Evolutionary conservation across 2,888 invertebrate genomes (phyloP).

Genomic region (Magallana nippona): DNA sequence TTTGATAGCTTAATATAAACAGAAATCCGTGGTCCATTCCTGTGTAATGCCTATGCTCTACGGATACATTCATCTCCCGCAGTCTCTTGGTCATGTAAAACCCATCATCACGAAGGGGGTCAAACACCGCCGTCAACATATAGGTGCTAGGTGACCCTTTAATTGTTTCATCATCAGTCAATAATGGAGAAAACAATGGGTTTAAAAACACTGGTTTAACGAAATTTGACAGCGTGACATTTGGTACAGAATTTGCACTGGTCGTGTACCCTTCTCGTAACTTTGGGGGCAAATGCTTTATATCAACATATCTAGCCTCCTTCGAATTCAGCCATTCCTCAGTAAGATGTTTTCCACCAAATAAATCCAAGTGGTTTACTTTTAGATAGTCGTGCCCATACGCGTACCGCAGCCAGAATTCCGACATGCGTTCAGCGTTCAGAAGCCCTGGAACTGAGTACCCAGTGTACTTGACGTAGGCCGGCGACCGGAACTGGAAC

Average conservation of each 20-base stretch:
- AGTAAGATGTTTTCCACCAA: conserved; percentile 49
- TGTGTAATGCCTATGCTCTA: conserved; percentile 51
- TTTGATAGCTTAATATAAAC: not conserved
- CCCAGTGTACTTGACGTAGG: conserved; percentile 48
- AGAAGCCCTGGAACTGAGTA: conserved; percentile 47
- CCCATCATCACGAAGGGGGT: conserved; percentile 59
- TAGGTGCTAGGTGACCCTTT: conserved; percentile 53
- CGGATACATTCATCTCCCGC: conserved; percentile 49
- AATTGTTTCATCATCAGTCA: conserved; percentile 57
- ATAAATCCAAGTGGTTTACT: conserved; percentile 42
- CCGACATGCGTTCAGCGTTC: conserved; percentile 51
- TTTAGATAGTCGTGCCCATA: conserved; percentile 48
- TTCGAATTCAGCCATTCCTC: conserved; percentile 45
- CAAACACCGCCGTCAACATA: conserved; percentile 59
- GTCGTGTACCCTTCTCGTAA: not conserved
- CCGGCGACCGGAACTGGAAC: conserved; percentile 72
- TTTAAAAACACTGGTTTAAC: conserved; percentile 47
- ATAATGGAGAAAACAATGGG: conserved; percentile 56
- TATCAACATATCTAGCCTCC: conserved; percentile 44
- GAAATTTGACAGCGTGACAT: conserved; percentile 43
- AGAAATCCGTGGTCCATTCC: conserved; percentile 58
- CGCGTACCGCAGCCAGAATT: conserved; percentile 57
- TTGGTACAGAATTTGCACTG: conserved; percentile 43
- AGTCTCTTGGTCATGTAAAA: conserved; percentile 55
- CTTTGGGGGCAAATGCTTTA: conserved; percentile 56